Evolutionary conservation across 2,797 vertebrate genomes (phyloP).

Genomic region (Dromococcyx pavoninus): DNA sequence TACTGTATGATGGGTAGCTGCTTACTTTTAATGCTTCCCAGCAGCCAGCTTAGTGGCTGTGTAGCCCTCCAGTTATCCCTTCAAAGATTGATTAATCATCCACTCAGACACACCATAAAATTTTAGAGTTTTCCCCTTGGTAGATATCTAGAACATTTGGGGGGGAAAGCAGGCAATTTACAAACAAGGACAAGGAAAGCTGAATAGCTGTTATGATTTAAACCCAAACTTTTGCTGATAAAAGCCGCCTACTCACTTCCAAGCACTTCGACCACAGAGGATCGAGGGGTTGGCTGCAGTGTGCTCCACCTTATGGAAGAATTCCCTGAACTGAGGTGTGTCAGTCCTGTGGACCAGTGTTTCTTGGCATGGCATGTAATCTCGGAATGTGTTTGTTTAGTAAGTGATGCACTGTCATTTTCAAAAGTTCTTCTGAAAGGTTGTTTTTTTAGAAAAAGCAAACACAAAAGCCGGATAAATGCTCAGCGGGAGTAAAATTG

Average conservation of each 20-base stretch:
- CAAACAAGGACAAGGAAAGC: constrained; percentile 52
- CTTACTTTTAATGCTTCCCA: not conserved
- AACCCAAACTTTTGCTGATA: constrained; percentile 27
- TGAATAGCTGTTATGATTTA: constrained; percentile 34
- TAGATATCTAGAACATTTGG: constrained; percentile 6
- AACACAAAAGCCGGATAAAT: not conserved
- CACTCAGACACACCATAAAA: constrained; percentile 7
- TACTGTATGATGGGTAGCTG: not conserved
- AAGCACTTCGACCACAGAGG: constrained; percentile 9
- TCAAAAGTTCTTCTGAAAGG: not conserved
- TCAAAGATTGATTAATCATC: constrained; percentile 43
- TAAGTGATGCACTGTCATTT: not conserved
- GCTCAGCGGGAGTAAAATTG: not conserved
- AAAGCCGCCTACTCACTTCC: constrained; percentile 33
- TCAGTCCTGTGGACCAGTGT: not conserved
- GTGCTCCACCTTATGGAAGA: not conserved
- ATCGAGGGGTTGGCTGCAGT: not conserved
- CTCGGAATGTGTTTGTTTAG: not conserved
- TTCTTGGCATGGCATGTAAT: not conserved
- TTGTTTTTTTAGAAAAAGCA: not conserved
- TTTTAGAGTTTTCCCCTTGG: constrained; percentile 49
- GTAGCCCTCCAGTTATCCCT: not conserved
- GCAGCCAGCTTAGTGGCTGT: not conserved
- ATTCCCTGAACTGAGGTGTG: not conserved
- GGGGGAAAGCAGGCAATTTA: not conserved